A percentile compares a stretch with the other conserved stretches of the same genome.
phyloP scores from a whole-genome alignment of 2,888 invertebrate species.

The Lucinisca nassula region DNA sequence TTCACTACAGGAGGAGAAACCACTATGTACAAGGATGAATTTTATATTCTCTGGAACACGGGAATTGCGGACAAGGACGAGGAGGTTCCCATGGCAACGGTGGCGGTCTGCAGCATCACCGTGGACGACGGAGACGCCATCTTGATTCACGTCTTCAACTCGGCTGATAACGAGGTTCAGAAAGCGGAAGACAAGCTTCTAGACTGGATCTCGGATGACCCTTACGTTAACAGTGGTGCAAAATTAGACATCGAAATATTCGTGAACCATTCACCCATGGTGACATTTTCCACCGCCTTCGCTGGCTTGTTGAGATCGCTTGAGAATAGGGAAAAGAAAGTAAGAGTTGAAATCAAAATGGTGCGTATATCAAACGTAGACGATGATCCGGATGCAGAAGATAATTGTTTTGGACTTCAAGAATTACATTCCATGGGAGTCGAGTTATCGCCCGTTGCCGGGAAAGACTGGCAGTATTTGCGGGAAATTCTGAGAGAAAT shows the following conservation, averaged over 20 bases:
- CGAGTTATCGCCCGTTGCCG: slow-evolving; percentile 36
- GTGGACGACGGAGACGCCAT: slow-evolving; percentile 40
- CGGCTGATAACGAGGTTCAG: slow-evolving; percentile 8
- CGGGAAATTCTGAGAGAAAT: slow-evolving; percentile 44
- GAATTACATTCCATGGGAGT: slow-evolving; percentile 29
- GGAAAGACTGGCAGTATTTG: slow-evolving; percentile 52
- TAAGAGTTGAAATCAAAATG: slow-evolving; percentile 33
- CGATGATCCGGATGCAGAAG: slow-evolving; percentile 22
- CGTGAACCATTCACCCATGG: slow-evolving; percentile 40
- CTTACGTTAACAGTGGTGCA: slow-evolving; percentile 30
- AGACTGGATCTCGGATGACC: slow-evolving; percentile 50
- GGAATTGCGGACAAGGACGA: slow-evolving; percentile 28
- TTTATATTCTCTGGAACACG: slow-evolving; percentile 54
- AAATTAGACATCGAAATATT: slow-evolving; percentile 47
- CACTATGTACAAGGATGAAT: slow-evolving; percentile 43
- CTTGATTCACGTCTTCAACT: slow-evolving; percentile 42
- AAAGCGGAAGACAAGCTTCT: slow-evolving; percentile 50
- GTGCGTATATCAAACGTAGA: slow-evolving; percentile 36
- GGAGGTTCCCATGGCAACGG: slow-evolving; percentile 37
- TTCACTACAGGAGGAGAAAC: neutral
- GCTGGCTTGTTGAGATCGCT: slow-evolving; percentile 30
- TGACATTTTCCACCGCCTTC: slow-evolving; percentile 48
- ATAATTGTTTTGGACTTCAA: slow-evolving; percentile 41
- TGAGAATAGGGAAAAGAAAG: slow-evolving; percentile 38
- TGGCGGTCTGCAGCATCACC: slow-evolving; percentile 31